A percentile compares a stretch with the other conserved stretches of the same genome.
Conservation (phyloP, 2,888 invertebrate genomes). For the Digitonthophagus gazella region DNA sequence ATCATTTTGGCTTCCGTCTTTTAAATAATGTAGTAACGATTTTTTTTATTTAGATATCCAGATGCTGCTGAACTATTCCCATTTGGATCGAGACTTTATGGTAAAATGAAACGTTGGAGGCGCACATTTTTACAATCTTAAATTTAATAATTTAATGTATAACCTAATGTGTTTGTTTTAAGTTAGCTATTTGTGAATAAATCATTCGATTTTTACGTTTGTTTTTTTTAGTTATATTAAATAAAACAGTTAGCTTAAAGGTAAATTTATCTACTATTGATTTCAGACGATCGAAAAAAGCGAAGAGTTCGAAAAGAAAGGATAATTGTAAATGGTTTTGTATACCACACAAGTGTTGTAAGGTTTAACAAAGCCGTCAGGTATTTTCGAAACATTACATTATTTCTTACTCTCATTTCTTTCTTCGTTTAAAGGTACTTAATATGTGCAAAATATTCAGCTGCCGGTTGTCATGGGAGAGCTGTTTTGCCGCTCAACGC, state of each 20-base stretch:
- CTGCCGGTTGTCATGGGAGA: slow-evolving; percentile 43
- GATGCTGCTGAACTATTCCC: slow-evolving; percentile 34
- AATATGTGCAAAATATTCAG: slow-evolving; percentile 44
- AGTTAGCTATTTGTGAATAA: neutral
- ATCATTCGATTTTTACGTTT: neutral
- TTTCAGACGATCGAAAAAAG: slow-evolving; percentile 17
- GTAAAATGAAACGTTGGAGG: slow-evolving; percentile 30
- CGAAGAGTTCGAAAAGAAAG: slow-evolving; percentile 30
- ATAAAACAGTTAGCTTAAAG: neutral
- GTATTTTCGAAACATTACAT: slow-evolving; percentile 12
- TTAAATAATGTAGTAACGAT: neutral
- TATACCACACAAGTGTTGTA: slow-evolving; percentile 44
- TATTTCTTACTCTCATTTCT: neutral
- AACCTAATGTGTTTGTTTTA: slow-evolving; percentile 10
- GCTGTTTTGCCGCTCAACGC: slow-evolving; percentile 43
- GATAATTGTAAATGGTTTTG: slow-evolving; percentile 43
- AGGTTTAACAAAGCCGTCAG: slow-evolving; percentile 33
- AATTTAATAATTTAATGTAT: slow-evolving; percentile 15
- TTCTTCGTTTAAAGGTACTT: slow-evolving; percentile 37
- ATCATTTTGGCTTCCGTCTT: neutral
- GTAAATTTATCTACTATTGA: slow-evolving; percentile 10
- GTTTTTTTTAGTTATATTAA: slow-evolving; percentile 10
- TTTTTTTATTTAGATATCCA: slow-evolving; percentile 34
- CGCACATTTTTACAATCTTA: slow-evolving; percentile 20
- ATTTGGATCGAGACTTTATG: slow-evolving; percentile 28